Percentiles rank a stretch among this genome's conserved stretches.
Evolutionary conservation across 2,888 invertebrate species (phyloP).

Genomic region (Oeneis ivallda): DNA sequence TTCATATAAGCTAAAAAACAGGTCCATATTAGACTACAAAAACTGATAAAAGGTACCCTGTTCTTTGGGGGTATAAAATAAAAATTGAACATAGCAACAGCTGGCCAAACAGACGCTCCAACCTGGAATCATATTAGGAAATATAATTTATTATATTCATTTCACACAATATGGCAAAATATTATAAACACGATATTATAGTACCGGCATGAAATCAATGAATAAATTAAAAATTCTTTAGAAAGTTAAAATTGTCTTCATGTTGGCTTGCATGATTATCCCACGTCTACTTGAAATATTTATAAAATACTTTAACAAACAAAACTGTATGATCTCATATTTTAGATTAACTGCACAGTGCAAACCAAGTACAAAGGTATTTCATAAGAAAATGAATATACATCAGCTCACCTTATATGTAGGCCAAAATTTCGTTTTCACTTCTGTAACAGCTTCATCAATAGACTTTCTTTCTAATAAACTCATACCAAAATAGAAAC

Average conservation of each 20-base stretch:
- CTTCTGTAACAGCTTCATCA: constrained; percentile 84
- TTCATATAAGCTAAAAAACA: constrained; percentile 92
- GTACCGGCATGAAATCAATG: too few relatives aligned
- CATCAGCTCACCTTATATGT: constrained; percentile 84
- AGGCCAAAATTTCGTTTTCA: constrained; percentile 86
- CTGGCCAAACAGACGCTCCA: constrained; percentile 87
- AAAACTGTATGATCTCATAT: too few relatives aligned
- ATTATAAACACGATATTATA: too few relatives aligned
- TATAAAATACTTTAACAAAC: too few relatives aligned
- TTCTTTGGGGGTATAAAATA: constrained; percentile 87
- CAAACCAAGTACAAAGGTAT: background rate
- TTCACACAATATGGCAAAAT: too few relatives aligned
- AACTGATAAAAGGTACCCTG: constrained; percentile 88
- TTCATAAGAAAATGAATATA: background rate
- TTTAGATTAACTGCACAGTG: too few relatives aligned
- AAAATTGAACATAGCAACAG: constrained; percentile 88
- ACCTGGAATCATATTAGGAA: constrained; percentile 74
- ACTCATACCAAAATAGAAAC: constrained; percentile 90
- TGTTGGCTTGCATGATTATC: too few relatives aligned
- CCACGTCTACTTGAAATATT: too few relatives aligned
- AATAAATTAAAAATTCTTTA: too few relatives aligned
- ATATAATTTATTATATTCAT: background rate
- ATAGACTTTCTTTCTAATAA: constrained; percentile 86
- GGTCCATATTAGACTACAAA: constrained; percentile 90
- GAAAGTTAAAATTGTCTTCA: too few relatives aligned